Evolutionary conservation across 2,888 invertebrate genomes (phyloP).

Genomic region (Agriopis marginaria): DNA sequence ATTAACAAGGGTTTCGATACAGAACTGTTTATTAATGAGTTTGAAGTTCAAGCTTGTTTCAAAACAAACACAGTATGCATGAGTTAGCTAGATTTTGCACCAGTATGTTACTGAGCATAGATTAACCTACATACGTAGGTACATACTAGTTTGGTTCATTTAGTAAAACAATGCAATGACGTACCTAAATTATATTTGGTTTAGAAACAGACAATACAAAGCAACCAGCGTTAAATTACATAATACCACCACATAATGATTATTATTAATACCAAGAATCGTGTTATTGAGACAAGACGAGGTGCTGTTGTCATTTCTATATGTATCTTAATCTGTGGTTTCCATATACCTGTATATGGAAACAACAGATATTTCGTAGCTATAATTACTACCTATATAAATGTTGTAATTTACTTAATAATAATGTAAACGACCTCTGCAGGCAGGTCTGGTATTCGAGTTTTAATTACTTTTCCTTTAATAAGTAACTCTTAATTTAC

Average conservation of each 20-base stretch:
- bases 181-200: constrained; percentile 25
- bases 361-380: constrained; percentile 8
- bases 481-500: constrained; percentile 9
- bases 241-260: constrained; percentile 21
- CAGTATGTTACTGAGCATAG: neutral
- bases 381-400: neutral
- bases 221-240: constrained; percentile 28
- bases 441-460: neutral
- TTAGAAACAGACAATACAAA: constrained; percentile 19
- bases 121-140: constrained; percentile 1
- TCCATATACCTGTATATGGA: neutral
- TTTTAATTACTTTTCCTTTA: constrained; percentile 15
- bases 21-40: constrained; percentile 33
- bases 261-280: constrained; percentile 34
- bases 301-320: constrained; percentile 14
- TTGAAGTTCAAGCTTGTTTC: constrained; percentile 20
- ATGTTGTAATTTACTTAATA: constrained; percentile 4
- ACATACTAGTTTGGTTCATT: neutral
- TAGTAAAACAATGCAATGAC: constrained; percentile 19
- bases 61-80: constrained; percentile 13
- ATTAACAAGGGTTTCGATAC: constrained; percentile 41
- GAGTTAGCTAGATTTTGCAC: constrained; percentile 8
- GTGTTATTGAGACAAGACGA: constrained; percentile 21
- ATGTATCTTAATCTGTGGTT: neutral
- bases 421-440: constrained; percentile 2